These are phyloP conservation scores for Centropus unirufus DNA, from an alignment of 2,113 vertebrate genomes.

Conservation along the genomic window DNA sequence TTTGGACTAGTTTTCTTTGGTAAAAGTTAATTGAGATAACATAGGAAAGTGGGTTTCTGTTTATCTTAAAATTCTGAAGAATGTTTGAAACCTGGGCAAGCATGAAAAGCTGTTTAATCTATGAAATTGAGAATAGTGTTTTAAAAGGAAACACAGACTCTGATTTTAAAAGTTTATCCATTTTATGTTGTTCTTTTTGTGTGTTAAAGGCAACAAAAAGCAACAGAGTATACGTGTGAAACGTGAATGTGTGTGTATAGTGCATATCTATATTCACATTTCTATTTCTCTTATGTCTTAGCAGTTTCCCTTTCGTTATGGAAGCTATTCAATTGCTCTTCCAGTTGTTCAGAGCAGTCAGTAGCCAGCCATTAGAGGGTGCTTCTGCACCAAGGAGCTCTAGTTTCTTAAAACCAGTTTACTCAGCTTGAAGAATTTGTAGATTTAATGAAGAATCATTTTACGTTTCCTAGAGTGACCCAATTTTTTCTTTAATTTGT, in stretches of 20 bases:
- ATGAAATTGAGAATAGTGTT: not conserved
- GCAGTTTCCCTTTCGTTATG: not conserved
- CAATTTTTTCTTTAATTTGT: slow-evolving; percentile 7
- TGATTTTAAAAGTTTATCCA: not conserved
- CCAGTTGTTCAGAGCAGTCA: not conserved
- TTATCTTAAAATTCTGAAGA: slow-evolving; percentile 11
- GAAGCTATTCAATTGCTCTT: not conserved
- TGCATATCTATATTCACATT: not conserved
- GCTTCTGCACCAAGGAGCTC: slow-evolving; percentile 50
- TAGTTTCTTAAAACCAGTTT: not conserved
- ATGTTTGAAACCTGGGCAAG: not conserved
- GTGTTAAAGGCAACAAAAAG: not conserved
- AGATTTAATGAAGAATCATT: not conserved
- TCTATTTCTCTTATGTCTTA: not conserved
- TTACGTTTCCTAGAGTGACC: slow-evolving; percentile 6
- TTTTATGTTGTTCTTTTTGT: not conserved
- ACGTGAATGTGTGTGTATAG: not conserved
- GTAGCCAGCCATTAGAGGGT: slow-evolving; percentile 57
- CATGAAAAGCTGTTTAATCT: slow-evolving; percentile 8
- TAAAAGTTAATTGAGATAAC: slow-evolving; percentile 10
- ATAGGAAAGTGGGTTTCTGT: slow-evolving; percentile 3
- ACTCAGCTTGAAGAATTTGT: not conserved
- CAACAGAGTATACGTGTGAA: not conserved
- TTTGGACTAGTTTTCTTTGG: not conserved
- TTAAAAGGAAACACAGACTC: slow-evolving; percentile 9